These are phyloP conservation scores for Melanotaenia trifasciata DNA, from an alignment of 2,797 vertebrate species.

Conservation along the genomic window DNA sequence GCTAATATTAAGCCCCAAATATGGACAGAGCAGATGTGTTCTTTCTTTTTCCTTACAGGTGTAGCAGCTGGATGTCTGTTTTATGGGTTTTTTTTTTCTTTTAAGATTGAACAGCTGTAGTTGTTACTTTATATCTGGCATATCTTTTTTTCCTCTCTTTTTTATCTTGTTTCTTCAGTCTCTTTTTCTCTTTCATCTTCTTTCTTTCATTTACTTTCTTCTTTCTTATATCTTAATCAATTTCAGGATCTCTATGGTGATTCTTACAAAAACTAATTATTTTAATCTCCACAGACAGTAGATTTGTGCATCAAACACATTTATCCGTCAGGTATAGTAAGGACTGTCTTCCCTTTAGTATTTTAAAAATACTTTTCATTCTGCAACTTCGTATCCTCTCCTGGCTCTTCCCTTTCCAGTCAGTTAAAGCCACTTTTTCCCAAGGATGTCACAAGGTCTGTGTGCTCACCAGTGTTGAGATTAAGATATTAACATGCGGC, in stretches of 20 bases:
- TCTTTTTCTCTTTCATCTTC: too few relatives aligned
- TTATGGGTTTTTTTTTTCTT: too few relatives aligned
- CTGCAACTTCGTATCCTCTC: background rate
- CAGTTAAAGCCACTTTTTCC: conserved; percentile 36
- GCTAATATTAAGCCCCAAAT: background rate
- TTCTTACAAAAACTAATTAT: background rate
- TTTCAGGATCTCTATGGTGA: background rate
- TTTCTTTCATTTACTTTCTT: too few relatives aligned
- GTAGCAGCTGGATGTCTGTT: too few relatives aligned
- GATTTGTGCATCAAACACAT: background rate
- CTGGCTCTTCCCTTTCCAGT: background rate
- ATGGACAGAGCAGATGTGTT: background rate
- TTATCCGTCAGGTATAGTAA: background rate
- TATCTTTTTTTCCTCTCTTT: too few relatives aligned
- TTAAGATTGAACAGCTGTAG: too few relatives aligned
- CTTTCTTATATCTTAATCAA: background rate
- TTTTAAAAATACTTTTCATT: conserved; percentile 17
- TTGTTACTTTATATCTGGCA: too few relatives aligned
- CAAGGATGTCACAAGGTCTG: conserved; percentile 51
- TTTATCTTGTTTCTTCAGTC: too few relatives aligned
- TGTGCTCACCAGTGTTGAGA: conserved; percentile 11
- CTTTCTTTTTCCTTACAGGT: too few relatives aligned
- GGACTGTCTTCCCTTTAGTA: background rate
- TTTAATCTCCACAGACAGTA: background rate
- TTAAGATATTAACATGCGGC: conserved; percentile 57